A percentile compares a stretch with the other conserved stretches of the same genome.
These are phyloP conservation scores for Pantelozetes paolii DNA, from an alignment of 2,888 invertebrate species.

Conservation along the genomic window DNA sequence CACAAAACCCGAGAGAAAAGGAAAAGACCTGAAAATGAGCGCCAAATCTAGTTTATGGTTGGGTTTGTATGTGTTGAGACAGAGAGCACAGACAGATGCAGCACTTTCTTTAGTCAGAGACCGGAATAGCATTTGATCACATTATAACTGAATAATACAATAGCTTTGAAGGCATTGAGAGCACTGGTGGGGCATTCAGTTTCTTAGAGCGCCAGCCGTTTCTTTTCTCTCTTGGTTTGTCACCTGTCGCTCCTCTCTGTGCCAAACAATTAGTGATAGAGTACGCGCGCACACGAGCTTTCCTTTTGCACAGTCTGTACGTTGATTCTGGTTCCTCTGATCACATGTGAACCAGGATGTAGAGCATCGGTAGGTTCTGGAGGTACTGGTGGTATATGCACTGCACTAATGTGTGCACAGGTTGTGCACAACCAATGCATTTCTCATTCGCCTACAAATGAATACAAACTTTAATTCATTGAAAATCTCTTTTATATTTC, in stretches of 20 bases:
- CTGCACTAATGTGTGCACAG: too few species aligned
- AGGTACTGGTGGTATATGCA: not conserved
- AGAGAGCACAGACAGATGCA: slow-evolving; percentile 36
- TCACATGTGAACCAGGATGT: slow-evolving; percentile 37
- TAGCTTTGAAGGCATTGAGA: not conserved
- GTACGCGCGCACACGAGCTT: slow-evolving; percentile 20
- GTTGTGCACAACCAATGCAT: not conserved
- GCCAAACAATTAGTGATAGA: slow-evolving; percentile 19
- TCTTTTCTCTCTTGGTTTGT: slow-evolving; percentile 30
- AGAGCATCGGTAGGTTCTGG: not conserved
- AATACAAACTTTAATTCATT: slow-evolving; percentile 5
- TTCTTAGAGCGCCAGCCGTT: not conserved
- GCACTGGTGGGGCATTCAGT: not conserved
- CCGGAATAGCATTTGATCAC: slow-evolving; percentile 36
- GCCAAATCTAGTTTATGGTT: slow-evolving; percentile 19
- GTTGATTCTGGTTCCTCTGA: not conserved
- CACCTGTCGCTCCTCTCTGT: slow-evolving; percentile 29
- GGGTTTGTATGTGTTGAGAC: not conserved
- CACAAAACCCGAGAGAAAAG: not conserved
- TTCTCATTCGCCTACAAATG: not conserved
- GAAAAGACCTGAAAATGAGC: slow-evolving; percentile 14
- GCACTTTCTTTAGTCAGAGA: slow-evolving; percentile 31
- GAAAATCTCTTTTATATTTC: not conserved
- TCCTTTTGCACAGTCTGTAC: slow-evolving; percentile 7
- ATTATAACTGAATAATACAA: slow-evolving; percentile 4